Percentiles rank a stretch among this genome's conserved stretches.
These are phyloP conservation scores for Saccostrea cuccullata DNA, from an alignment of 1,140 invertebrate genomes.

Conservation along the genomic window DNA sequence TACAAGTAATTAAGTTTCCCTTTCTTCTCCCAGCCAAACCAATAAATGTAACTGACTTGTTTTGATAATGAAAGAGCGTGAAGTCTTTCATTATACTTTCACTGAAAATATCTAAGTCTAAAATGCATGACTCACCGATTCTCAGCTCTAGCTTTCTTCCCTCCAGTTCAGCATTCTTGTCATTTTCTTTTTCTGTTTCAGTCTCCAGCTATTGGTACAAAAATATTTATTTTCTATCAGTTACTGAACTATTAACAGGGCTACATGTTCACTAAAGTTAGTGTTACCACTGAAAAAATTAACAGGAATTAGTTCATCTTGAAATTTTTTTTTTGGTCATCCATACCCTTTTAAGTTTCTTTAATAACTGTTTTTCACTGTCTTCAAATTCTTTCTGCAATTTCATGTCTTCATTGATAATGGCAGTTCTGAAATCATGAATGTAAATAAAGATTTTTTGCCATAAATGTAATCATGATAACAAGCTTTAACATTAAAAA, in stretches of 20 bases:
- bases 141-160: slow-evolving; percentile 59
- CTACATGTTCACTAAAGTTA: background rate
- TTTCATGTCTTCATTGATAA: slow-evolving; percentile 65
- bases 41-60: background rate
- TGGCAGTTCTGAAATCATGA: slow-evolving; percentile 60
- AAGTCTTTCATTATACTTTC: background rate
- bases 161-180: slow-evolving; percentile 61
- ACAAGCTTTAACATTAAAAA: no score
- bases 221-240: background rate
- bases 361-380: slow-evolving; percentile 62
- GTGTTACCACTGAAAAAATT: background rate
- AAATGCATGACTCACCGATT: slow-evolving; percentile 56
- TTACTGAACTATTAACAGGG: background rate
- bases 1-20: no score
- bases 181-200: slow-evolving; percentile 61
- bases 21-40: background rate
- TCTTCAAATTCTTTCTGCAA: slow-evolving; percentile 68
- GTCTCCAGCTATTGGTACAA: slow-evolving; percentile 61
- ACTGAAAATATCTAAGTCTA: background rate
- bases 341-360: slow-evolving; percentile 67
- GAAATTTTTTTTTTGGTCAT: background rate
- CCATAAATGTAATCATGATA: no score
- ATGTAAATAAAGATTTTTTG: background rate
- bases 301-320: background rate
- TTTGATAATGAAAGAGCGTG: background rate